These are phyloP conservation scores for Zophobas atratus DNA, from an alignment of 1,140 invertebrate genomes.

Conservation along the genomic window DNA sequence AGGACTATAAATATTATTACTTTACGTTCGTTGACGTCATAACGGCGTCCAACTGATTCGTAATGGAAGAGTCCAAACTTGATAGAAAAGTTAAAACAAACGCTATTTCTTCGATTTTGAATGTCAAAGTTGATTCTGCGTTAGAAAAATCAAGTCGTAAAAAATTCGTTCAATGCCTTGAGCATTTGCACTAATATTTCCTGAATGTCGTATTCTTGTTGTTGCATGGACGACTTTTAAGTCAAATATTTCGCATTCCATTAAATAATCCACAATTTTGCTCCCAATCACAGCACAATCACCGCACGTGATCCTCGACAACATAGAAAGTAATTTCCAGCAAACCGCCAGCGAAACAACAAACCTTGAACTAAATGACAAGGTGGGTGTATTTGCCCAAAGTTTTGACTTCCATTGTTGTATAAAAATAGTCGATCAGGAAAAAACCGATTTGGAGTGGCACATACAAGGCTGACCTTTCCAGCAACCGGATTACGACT, in stretches of 20 bases:
- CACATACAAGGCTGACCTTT: constrained; percentile 39
- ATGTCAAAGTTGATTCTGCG: no score
- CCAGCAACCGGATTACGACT: constrained; percentile 38
- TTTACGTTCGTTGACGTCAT: no score
- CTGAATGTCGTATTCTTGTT: no score
- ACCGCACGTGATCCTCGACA: constrained; percentile 2
- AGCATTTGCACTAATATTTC: no score
- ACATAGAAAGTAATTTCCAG: constrained; percentile 26
- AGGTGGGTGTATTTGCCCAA: constrained; percentile 40
- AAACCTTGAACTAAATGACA: constrained; percentile 29
- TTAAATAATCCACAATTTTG: background rate
- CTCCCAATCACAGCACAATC: background rate
- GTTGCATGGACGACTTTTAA: no score
- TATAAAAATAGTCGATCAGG: background rate
- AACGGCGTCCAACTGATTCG: no score
- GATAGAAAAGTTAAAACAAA: no score
- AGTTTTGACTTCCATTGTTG: constrained; percentile 28
- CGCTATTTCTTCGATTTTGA: no score
- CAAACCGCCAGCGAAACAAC: constrained; percentile 7
- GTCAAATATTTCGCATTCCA: background rate
- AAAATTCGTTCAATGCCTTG: no score
- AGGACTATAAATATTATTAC: no score
- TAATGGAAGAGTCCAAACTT: no score
- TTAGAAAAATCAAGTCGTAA: no score
- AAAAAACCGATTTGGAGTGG: constrained; percentile 24